Conservation (phyloP, 2,113 vertebrate species). For the Scalopus aquaticus region DNA sequence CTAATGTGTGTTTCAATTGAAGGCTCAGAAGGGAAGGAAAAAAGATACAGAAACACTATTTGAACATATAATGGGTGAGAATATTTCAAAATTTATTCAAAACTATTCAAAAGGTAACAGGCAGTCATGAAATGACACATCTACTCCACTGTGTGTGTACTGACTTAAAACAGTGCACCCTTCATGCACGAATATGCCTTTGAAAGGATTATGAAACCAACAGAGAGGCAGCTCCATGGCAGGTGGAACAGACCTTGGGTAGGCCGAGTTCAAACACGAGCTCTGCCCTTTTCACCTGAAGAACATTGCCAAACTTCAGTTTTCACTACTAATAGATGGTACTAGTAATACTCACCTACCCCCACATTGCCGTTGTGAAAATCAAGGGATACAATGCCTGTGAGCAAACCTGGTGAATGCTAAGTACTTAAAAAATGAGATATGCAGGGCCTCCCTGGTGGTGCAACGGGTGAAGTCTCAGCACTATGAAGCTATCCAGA, state of each 20-base stretch:
- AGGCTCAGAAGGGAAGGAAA: not conserved
- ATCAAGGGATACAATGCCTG: not conserved
- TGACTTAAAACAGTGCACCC: not conserved
- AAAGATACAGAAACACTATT: not conserved
- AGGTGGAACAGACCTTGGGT: not conserved
- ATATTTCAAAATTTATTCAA: not conserved
- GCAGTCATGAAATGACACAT: not conserved
- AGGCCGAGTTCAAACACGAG: not conserved
- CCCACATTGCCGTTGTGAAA: not conserved
- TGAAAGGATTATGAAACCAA: not conserved
- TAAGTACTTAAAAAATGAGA: not conserved
- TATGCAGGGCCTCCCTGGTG: too few relatives aligned
- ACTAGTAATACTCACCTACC: not conserved
- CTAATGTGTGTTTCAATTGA: not conserved
- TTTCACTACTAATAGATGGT: conserved; percentile 1
- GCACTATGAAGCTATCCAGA: too few relatives aligned
- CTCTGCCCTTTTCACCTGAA: not conserved
- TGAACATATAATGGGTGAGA: not conserved
- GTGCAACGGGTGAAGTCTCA: too few relatives aligned
- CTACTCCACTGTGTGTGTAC: not conserved
- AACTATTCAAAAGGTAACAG: conserved; percentile 4
- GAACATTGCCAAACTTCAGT: not conserved
- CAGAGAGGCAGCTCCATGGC: not conserved
- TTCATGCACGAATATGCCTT: not conserved
- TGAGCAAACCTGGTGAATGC: not conserved